Evolutionary conservation across 2,113 vertebrate species (phyloP).

Genomic region (Myotis lucifugus): DNA sequence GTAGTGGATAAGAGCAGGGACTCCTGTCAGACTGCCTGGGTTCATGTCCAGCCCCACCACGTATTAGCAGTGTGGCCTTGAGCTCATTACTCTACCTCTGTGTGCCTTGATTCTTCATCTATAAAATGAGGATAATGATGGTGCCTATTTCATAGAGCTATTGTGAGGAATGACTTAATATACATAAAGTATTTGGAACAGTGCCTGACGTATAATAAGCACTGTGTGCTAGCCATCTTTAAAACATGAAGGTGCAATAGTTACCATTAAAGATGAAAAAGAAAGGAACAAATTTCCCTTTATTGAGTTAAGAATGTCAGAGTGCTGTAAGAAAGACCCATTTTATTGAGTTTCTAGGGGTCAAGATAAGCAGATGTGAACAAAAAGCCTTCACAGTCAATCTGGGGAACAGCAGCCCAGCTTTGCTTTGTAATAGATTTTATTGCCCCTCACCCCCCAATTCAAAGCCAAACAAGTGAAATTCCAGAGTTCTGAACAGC

Average conservation of each 20-base stretch:
- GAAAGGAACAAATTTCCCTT: slow-evolving; percentile 9
- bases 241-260: neutral
- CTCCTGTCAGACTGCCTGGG: neutral
- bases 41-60: neutral
- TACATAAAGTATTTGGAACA: neutral
- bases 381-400: neutral
- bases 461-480: neutral
- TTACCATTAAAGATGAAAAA: slow-evolving; percentile 47
- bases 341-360: neutral
- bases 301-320: neutral
- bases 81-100: neutral
- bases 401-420: neutral
- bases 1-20: neutral
- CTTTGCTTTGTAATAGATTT: neutral
- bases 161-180: neutral
- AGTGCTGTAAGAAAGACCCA: neutral
- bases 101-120: neutral
- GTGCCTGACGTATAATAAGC: neutral
- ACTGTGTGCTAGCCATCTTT: neutral
- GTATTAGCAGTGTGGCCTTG: neutral
- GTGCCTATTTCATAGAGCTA: neutral
- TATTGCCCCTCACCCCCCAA: neutral
- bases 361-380: neutral
- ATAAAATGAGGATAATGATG: neutral
- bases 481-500: slow-evolving; percentile 35